Conservation (phyloP, 2,888 invertebrate genomes). For the Tinea semifulvella region DNA sequence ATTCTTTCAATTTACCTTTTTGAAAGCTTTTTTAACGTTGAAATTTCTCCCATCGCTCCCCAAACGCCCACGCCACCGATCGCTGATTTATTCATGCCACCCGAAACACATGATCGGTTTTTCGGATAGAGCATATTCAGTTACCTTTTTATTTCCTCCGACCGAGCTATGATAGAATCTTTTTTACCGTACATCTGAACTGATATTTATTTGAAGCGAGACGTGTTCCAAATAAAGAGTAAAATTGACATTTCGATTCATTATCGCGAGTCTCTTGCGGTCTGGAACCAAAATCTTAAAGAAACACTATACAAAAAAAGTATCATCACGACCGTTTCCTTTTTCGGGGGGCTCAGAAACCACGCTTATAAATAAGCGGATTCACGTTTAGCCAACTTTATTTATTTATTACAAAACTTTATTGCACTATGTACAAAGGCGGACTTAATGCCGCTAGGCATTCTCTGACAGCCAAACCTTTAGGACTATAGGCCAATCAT, state of each 20-base stretch:
- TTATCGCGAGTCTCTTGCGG: background rate
- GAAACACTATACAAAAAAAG: too few relatives aligned
- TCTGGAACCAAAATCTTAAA: too few relatives aligned
- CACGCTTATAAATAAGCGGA: too few relatives aligned
- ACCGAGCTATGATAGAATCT: constrained; percentile 12
- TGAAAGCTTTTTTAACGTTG: constrained; percentile 56
- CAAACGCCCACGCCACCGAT: constrained; percentile 49
- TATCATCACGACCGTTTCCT: too few relatives aligned
- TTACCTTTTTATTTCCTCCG: constrained; percentile 35
- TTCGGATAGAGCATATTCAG: constrained; percentile 37
- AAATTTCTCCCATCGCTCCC: constrained; percentile 30
- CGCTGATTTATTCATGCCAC: constrained; percentile 64
- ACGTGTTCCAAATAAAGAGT: background rate
- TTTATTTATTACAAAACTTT: too few relatives aligned
- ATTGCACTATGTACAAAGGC: too few relatives aligned
- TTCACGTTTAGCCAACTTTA: too few relatives aligned
- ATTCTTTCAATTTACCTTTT: constrained; percentile 55
- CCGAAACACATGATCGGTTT: constrained; percentile 60
- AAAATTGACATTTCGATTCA: background rate
- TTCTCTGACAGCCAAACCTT: too few relatives aligned
- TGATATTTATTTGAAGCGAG: constrained; percentile 5
- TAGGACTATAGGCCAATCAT: too few relatives aligned
- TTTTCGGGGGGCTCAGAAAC: too few relatives aligned
- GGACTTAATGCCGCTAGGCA: too few relatives aligned
- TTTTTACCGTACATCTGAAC: constrained; percentile 8